Evolutionary conservation across 2,797 vertebrate species (phyloP).

Genomic region (Heliangelus exortis): DNA sequence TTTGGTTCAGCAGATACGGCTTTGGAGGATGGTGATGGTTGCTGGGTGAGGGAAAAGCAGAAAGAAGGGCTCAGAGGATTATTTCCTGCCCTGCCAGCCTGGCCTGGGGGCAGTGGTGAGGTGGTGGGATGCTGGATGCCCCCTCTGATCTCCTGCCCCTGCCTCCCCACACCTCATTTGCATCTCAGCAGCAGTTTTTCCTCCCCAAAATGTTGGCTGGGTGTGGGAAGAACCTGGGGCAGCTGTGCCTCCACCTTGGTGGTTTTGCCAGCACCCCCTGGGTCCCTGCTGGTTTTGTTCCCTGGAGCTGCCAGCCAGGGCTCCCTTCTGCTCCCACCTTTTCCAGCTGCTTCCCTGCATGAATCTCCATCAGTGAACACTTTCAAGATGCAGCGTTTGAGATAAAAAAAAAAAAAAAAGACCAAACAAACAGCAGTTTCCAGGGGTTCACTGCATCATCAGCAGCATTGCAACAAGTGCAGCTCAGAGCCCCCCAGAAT

Average conservation of each 20-base stretch:
- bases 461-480: not conserved
- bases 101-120: fast-evolving
- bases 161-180: fast-evolving
- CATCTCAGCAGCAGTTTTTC: not conserved
- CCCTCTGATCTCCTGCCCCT: not conserved
- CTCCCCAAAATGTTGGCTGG: fast-evolving
- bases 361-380: fast-evolving
- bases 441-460: not conserved
- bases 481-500: not conserved
- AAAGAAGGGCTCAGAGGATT: not conserved
- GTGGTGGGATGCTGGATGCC: not conserved
- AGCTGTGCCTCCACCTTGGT: not conserved
- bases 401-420: no score
- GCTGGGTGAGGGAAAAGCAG: not conserved
- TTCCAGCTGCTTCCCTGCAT: not conserved
- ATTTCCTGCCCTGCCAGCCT: not conserved
- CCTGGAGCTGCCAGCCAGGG: not conserved
- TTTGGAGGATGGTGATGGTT: not conserved
- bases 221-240: not conserved
- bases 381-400: not conserved
- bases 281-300: not conserved
- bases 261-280: not conserved
- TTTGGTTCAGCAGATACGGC: not conserved
- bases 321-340: not conserved
- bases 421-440: not conserved